A percentile compares a stretch with the other conserved stretches of the same genome.
Evolutionary conservation across 2,888 invertebrate genomes (phyloP).

Genomic region (Pristionchus mayeri): DNA sequence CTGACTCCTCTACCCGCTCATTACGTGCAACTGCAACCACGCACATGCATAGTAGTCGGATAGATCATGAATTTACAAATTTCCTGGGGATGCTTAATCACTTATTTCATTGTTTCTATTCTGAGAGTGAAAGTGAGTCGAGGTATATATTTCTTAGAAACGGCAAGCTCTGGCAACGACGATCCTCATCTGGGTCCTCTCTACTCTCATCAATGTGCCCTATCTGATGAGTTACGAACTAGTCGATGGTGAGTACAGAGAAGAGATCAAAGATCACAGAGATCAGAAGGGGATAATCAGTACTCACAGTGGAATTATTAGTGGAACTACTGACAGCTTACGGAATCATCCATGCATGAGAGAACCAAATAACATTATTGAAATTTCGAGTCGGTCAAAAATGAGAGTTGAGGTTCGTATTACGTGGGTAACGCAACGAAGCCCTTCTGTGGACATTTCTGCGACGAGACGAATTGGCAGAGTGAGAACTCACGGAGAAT

Average conservation of each 20-base stretch:
- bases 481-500: constrained; percentile 83
- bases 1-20: too few species aligned
- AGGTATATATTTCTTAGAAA: constrained; percentile 55
- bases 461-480: constrained; percentile 84
- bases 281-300: not conserved
- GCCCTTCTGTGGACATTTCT: constrained; percentile 79
- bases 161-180: constrained; percentile 64
- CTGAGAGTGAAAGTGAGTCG: too few species aligned
- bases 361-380: too few species aligned
- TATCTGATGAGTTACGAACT: constrained; percentile 73
- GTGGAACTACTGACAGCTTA: too few species aligned
- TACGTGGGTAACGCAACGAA: constrained; percentile 58
- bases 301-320: too few species aligned
- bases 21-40: too few species aligned
- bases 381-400: not conserved
- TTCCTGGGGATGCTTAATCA: too few species aligned
- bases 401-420: constrained; percentile 48
- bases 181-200: constrained; percentile 72
- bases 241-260: constrained; percentile 79
- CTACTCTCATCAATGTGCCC: constrained; percentile 73
- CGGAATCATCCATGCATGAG: too few species aligned
- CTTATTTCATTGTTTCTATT: too few species aligned
- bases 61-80: too few species aligned
- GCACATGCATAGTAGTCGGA: too few species aligned
- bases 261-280: not conserved